A percentile compares a stretch with the other conserved stretches of the same genome.
Evolutionary conservation across 2,888 invertebrate species (phyloP).

Genomic region (Exocentrus adspersus): DNA sequence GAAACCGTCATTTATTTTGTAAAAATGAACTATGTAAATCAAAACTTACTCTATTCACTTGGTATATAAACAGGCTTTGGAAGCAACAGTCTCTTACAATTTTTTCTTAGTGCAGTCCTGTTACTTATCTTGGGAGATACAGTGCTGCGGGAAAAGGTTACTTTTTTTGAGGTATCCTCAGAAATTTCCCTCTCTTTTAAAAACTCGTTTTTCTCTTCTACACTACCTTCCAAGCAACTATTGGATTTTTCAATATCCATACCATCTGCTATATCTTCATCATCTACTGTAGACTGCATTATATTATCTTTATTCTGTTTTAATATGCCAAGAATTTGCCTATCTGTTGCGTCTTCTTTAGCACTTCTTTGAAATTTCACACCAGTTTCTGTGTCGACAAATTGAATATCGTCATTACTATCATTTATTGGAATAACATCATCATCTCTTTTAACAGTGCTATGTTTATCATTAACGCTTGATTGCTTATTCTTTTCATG

Average conservation of each 20-base stretch:
- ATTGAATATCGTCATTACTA: background rate
- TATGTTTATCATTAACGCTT: too few species aligned
- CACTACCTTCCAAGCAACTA: background rate
- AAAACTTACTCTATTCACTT: background rate
- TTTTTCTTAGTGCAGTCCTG: conserved; percentile 6
- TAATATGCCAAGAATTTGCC: background rate
- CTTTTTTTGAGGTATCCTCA: conserved; percentile 21
- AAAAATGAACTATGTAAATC: too few species aligned
- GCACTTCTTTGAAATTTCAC: background rate
- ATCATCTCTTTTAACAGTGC: background rate
- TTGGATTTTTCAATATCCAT: background rate
- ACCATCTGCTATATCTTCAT: background rate
- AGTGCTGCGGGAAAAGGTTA: conserved; percentile 30
- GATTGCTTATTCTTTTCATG: background rate
- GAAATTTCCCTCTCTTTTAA: conserved; percentile 7
- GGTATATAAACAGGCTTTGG: conserved; percentile 10
- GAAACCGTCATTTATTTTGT: too few species aligned
- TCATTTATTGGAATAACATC: conserved; percentile 15
- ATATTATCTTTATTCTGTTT: background rate
- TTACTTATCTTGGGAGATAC: conserved; percentile 16
- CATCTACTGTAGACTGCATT: background rate
- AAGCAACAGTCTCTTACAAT: background rate
- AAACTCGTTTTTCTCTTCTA: background rate
- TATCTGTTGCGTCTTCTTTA: too few species aligned
- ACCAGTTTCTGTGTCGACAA: background rate